Evolutionary conservation across 2,797 vertebrate genomes (phyloP), one percentile per base, ranked within the genome.

Genomic region (Orestias chungarensis): DNA sequence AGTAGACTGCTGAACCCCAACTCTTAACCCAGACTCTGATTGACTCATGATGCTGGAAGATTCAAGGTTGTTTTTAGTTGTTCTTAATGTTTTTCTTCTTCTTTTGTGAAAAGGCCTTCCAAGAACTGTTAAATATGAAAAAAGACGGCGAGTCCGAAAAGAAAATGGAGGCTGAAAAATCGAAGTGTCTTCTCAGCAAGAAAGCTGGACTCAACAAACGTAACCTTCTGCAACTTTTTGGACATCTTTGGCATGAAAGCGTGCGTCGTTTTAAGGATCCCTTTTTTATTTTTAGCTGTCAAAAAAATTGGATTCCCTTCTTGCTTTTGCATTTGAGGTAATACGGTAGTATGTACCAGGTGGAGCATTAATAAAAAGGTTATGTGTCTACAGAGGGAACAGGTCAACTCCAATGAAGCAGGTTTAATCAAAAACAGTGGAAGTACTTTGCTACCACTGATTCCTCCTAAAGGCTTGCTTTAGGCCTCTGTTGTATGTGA

Each of bases 241-340:
- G 31, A 55, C 33, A 29, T 64, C 57, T 40, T 18, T 52, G 25
- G 54, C 62, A 50, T 61, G 50, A 74, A 64, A 46, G 47, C 62
- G 83, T 75, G 74, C 70, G 27, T 79, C 64, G 74, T 40, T 78
- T 80, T 23, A 71, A 73, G 35, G 68, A 85, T 79, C 71, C 64
- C 17, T 66, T 62, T 66, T 18, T 59, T n/a, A 3, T 57, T 31
- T 20, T 33, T 18, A n/a, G 23, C 5, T n/a, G 35, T 62, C 11
- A n/a, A 35, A 62, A 35, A 62, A 40, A 38, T 50, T 64, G 61
- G 49, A 47, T 61, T 78, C 75, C 17, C 71, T 76, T 75, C 76
- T 81, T 78, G 78, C 79, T 84, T 81, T 75, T 64, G 66, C 76
- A 81, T 83, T 72, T 76, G 81, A 89, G 79, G 73, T 76, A 72